phyloP scores from a whole-genome alignment of 2,888 invertebrate genomes.

The Seira sanloemensis region DNA sequence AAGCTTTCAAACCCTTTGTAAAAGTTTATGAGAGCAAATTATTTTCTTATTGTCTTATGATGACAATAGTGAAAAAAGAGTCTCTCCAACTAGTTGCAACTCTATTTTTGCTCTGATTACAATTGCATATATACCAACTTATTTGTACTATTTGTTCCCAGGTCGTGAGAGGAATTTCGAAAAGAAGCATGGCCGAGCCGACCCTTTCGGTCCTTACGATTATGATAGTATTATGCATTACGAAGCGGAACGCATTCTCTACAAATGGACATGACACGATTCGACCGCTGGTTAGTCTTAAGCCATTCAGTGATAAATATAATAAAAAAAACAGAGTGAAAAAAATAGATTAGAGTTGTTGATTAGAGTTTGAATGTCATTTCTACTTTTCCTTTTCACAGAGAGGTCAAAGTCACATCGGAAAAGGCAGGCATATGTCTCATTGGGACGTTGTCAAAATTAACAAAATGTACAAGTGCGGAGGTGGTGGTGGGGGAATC shows the following conservation, averaged over 20 bases:
- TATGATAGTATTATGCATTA: conserved; percentile 56
- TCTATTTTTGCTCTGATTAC: background rate
- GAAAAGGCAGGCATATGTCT: conserved; percentile 53
- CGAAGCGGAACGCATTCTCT: conserved; percentile 55
- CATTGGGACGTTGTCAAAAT: conserved; percentile 62
- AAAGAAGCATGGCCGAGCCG: conserved; percentile 56
- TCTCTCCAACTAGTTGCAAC: too few species aligned
- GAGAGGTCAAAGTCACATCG: conserved; percentile 43
- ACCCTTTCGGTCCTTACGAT: conserved; percentile 30
- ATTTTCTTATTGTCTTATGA: background rate
- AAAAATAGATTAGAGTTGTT: background rate
- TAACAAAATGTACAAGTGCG: conserved; percentile 61
- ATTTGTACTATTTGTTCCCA: background rate
- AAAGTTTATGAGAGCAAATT: background rate
- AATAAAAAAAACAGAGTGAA: background rate
- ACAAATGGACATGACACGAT: conserved; percentile 54
- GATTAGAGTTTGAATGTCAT: too few species aligned
- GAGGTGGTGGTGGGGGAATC: conserved; percentile 5
- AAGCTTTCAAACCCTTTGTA: too few species aligned
- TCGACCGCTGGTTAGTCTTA: conserved; percentile 50
- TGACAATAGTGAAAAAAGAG: background rate
- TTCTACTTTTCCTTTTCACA: conserved; percentile 37
- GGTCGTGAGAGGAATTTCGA: conserved; percentile 63
- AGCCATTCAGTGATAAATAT: too few species aligned
- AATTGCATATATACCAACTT: background rate